Base-by-base conservation (phyloP, 1,140 invertebrate species). In the Elysia chlorotica region DNA sequence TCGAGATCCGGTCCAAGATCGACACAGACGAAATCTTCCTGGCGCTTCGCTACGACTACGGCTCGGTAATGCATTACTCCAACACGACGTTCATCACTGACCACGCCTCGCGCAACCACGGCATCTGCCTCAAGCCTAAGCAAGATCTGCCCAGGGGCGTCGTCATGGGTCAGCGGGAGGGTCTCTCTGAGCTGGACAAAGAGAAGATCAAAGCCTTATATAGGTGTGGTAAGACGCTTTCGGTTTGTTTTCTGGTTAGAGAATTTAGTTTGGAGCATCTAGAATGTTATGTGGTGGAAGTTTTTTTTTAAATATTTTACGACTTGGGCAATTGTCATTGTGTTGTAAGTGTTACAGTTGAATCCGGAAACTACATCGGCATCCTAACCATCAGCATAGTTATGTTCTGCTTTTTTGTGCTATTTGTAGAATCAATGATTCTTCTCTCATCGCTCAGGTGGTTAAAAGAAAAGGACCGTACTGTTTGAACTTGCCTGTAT, bases 51-150 rank as follows among this genome's bases (percentile, higher is more conserved):
- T 85, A 89, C 65, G 89, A 89, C 76, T 88, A 87, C 70, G 80
- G 80, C 1, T 88, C 86, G 19, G 83, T 89, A 59, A 88, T 89
- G 88, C 89, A 89, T 75, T 89, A 89, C 75, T 84, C 84, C 23
- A 79, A 85, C 36, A 86, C 85, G 38, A 86, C 88, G 6, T 89
- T 89, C 72, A n/a, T n/a, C n/a, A n/a, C n/a, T n/a, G n/a, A n/a
- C n/a, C n/a, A n/a, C n/a, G n/a, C n/a, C n/a, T n/a, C n/a, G n/a
- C n/a, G n/a, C n/a, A n/a, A n/a, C n/a, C n/a, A n/a, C n/a, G n/a
- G n/a, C n/a, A n/a, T n/a, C n/a, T n/a, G n/a, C n/a, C n/a, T n/a
- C n/a, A n/a, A n/a, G n/a, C n/a, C n/a, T n/a, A n/a, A n/a, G n/a
- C 41, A 68, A 3, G 69, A 75, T 36, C 69, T 71, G 2, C 69